Conservation (phyloP, 2,797 vertebrate genomes). For the Ceryle rudis region DNA sequence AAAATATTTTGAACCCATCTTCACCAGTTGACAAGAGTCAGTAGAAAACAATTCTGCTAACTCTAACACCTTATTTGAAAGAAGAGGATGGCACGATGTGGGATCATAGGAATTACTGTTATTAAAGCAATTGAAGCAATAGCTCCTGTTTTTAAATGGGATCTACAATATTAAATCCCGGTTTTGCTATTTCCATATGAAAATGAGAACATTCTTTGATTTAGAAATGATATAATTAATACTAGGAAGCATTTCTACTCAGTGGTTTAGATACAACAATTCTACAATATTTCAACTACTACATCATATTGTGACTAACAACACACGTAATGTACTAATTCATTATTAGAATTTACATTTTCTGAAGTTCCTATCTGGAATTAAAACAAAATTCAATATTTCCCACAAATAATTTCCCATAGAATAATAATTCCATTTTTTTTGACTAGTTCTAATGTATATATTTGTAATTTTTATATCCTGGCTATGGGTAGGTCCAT, state of each 20-base stretch:
- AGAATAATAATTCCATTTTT: neutral
- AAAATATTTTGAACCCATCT: neutral
- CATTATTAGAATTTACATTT: neutral
- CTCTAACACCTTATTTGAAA: neutral
- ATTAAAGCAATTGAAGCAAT: neutral
- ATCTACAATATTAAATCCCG: neutral
- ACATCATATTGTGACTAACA: neutral
- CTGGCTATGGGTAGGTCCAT: neutral
- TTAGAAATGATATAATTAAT: neutral
- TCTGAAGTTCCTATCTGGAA: neutral
- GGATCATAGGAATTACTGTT: neutral
- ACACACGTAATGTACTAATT: neutral
- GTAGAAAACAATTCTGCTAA: neutral
- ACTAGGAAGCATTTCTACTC: neutral
- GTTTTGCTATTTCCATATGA: neutral
- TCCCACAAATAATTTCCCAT: neutral
- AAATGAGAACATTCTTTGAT: neutral
- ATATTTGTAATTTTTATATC: neutral
- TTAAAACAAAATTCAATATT: neutral
- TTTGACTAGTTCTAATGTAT: neutral
- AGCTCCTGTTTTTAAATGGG: neutral
- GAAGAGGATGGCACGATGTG: neutral
- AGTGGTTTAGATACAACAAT: neutral
- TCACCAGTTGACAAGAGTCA: neutral
- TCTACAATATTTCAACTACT: neutral